These are phyloP conservation scores for Stichodactyla helianthus DNA, from an alignment of 64 coral and sea anemone species.

Conservation along the genomic window DNA sequence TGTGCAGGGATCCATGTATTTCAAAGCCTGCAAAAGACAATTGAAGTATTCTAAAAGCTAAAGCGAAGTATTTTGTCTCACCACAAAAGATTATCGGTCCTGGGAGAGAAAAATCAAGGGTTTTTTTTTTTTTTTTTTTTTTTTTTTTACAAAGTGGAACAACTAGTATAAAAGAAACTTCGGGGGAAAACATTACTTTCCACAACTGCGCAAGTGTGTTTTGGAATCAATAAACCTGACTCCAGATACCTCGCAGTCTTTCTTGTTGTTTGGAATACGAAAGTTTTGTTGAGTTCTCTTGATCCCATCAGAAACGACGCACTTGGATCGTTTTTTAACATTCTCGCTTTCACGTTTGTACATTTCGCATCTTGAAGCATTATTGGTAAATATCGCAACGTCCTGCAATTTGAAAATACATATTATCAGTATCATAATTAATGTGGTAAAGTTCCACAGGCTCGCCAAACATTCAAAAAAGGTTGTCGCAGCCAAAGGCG, in stretches of 20 bases:
- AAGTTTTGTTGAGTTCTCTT: slow-evolving; percentile 51
- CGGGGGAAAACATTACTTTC: too few relatives aligned
- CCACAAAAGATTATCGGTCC: too few relatives aligned
- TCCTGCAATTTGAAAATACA: slow-evolving; percentile 36
- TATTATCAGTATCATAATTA: too few relatives aligned
- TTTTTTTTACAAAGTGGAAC: too few relatives aligned
- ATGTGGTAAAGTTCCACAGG: too few relatives aligned
- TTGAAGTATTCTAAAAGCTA: not conserved
- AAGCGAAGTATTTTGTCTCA: not conserved
- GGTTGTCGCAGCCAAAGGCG: too few relatives aligned
- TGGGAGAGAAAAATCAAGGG: too few relatives aligned
- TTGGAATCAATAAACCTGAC: too few relatives aligned
- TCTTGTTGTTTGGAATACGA: slow-evolving; percentile 74
- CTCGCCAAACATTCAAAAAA: too few relatives aligned
- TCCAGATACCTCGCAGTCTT: slow-evolving; percentile 30
- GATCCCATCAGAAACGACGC: slow-evolving; percentile 60
- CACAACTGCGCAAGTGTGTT: too few relatives aligned
- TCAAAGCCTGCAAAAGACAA: not conserved
- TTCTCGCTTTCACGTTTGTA: slow-evolving; percentile 91
- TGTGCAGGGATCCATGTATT: not conserved
- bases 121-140: too few relatives aligned
- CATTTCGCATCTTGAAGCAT: slow-evolving; percentile 65
- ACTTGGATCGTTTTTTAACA: slow-evolving; percentile 78
- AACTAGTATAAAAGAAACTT: too few relatives aligned
- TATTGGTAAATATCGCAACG: slow-evolving; percentile 88